Evolutionary conservation across 1,140 invertebrate genomes (phyloP), one percentile per base, ranked within the genome.

Genomic region (Pissodes strobi): DNA sequence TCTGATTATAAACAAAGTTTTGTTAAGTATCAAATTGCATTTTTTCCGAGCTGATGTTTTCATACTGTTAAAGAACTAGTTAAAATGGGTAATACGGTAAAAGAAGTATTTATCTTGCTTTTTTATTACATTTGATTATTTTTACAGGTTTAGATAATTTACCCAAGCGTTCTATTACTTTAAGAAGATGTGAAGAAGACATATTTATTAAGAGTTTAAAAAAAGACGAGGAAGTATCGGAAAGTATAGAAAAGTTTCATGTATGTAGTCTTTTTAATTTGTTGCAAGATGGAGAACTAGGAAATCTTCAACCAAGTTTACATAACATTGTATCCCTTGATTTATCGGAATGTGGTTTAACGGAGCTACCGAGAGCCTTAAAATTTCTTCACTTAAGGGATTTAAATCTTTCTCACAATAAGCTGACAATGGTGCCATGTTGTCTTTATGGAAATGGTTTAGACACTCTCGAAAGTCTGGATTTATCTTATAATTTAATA

Each of bases 331-430:
- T 53, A 9, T 10, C 2, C 21, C 41, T 64, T 39, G 38, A 65
- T 19, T 59, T 65, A 45, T 52, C 55, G 9, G 6, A 59, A 23
- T 65, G 63, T 46, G 21, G 34, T 52, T 43, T 65, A 53, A 25
- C 18, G 9, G 37, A 34, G 17, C 46, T 65, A 19, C 63, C 53
- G 37, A 30, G 41, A 15, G 12, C 10, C 12, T 37, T 65, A 17
- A 23, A 52, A 34, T n/a, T 53, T 3, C 38, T 46, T 2, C 39
- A 9, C 12, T 22, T 65, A 22, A 43, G 46, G 1, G 25, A 13
- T n/a, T 21, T 65, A 1, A 65, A 65, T 52, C n/a, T 65, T 15
- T 58, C 63, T 5, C 21, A 59, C 23, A 65, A 65, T 38, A 25
- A 59, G 22, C 38, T 65, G 8, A 58, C 25, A 1, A 13, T 21